These are phyloP conservation scores for Jaculus jaculus DNA, from an alignment of 2,113 vertebrate species.

Conservation along the genomic window DNA sequence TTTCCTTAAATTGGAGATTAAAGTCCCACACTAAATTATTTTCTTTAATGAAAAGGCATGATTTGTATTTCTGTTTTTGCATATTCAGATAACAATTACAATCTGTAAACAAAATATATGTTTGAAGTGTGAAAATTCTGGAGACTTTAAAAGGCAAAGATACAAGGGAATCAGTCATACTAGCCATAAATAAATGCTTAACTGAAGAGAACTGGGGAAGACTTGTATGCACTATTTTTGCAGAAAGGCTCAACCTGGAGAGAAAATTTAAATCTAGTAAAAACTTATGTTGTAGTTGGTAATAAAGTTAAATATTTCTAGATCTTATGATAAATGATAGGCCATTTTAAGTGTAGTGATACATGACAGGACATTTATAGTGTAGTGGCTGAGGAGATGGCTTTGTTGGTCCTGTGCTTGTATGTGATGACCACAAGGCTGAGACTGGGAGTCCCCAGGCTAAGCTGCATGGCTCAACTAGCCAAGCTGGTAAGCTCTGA, in stretches of 20 bases:
- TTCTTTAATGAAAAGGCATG: constrained; percentile 66
- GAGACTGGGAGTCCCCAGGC: too few relatives aligned
- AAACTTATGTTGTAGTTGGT: background rate
- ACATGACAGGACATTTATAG: background rate
- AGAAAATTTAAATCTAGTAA: background rate
- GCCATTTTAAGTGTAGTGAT: background rate
- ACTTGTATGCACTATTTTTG: background rate
- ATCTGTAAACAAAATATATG: background rate
- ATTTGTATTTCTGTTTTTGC: background rate
- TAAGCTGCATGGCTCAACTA: too few relatives aligned
- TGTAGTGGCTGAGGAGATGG: too few relatives aligned
- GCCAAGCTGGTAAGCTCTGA: too few relatives aligned
- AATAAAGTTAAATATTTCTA: background rate
- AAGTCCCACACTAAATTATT: constrained; percentile 52
- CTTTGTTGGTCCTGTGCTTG: too few relatives aligned
- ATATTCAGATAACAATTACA: background rate
- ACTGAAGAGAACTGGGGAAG: background rate
- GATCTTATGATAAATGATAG: background rate
- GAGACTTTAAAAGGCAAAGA: background rate
- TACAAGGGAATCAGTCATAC: background rate
- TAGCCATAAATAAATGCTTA: background rate
- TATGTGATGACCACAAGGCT: too few relatives aligned
- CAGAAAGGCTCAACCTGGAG: background rate
- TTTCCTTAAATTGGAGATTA: constrained; percentile 56
- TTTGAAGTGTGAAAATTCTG: background rate